Conservation (phyloP, 1,140 invertebrate genomes). For the Adoxophyes honmai region DNA sequence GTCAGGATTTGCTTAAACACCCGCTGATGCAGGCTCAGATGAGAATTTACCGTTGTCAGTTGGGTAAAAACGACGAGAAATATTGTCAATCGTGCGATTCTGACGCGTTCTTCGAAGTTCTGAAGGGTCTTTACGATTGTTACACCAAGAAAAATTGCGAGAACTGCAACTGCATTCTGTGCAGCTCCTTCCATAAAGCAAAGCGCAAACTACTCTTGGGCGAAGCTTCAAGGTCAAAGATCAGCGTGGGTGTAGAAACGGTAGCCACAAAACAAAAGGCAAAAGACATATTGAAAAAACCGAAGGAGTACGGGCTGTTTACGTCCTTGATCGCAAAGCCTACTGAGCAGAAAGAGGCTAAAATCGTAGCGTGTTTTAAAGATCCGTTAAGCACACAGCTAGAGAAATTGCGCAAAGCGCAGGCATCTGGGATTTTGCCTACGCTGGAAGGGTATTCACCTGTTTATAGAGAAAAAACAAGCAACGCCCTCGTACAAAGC, state of each 20-base stretch:
- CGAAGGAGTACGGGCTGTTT: too few species aligned
- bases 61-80: not conserved
- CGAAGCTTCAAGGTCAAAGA: too few species aligned
- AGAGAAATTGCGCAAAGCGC: conserved; percentile 32
- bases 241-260: too few species aligned
- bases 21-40: not conserved
- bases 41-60: not conserved
- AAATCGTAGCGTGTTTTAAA: not conserved
- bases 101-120: not conserved
- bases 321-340: too few species aligned
- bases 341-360: too few species aligned
- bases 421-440: conserved; percentile 37
- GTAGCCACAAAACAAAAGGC: too few species aligned
- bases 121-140: not conserved
- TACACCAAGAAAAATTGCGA: not conserved
- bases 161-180: not conserved
- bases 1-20: too few species aligned
- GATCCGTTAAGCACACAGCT: not conserved
- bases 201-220: not conserved
- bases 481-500: too few species aligned
- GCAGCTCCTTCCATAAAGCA: not conserved
- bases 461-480: conserved; percentile 34
- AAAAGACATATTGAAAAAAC: too few species aligned
- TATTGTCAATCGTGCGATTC: not conserved
- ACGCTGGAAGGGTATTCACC: conserved; percentile 40